Percentiles rank a stretch among this genome's conserved stretches.
phyloP scores from a whole-genome alignment of 2,113 vertebrate species.

The Sprattus sprattus region DNA sequence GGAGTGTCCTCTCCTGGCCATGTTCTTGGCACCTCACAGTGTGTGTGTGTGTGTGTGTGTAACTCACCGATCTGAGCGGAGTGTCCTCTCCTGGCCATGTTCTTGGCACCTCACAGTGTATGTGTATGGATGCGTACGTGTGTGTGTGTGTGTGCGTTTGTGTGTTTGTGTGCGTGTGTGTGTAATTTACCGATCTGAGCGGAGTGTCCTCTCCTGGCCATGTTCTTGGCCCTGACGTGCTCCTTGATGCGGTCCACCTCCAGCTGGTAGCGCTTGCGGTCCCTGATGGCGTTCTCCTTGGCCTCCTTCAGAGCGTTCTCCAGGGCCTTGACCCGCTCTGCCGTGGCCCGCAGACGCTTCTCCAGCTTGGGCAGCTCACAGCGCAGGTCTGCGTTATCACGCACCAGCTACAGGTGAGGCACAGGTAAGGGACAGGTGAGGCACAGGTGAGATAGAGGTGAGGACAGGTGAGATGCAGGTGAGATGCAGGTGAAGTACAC shows the following conservation, averaged over 20 bases:
- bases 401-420: constrained; percentile 72
- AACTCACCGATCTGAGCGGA: too few species aligned
- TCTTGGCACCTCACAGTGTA: too few species aligned
- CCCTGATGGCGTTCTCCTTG: constrained; percentile 88
- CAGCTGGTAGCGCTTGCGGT: constrained; percentile 92
- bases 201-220: constrained; percentile 83
- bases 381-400: constrained; percentile 93
- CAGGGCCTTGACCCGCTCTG: constrained; percentile 87
- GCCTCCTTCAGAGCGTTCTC: constrained; percentile 89
- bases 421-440: too few species aligned
- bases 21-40: too few species aligned
- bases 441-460: not conserved
- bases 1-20: too few species aligned
- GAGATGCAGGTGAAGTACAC: too few species aligned
- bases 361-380: constrained; percentile 95
- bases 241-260: constrained; percentile 97
- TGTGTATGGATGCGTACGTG: too few species aligned
- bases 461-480: not conserved
- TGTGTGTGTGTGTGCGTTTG: too few species aligned
- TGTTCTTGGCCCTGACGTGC: constrained; percentile 88
- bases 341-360: constrained; percentile 86
- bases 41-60: too few species aligned
- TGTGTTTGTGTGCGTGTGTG: not conserved
- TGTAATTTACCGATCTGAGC: constrained; percentile 85
- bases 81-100: too few species aligned